phyloP scores from a whole-genome alignment of 2,888 invertebrate genomes.

The Tenthredo livida region DNA sequence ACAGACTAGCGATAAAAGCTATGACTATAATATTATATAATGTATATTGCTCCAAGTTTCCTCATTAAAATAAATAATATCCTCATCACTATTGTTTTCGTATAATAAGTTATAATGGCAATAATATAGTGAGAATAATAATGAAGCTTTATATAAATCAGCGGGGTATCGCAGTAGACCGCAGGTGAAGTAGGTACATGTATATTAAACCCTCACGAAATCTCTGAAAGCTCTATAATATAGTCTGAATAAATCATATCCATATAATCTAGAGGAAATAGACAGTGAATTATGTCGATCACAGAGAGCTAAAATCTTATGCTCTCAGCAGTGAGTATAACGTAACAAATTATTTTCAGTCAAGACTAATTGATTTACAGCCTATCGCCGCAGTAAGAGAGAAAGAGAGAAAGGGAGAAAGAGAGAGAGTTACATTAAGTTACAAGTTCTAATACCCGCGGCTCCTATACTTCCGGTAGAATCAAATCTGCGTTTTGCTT shows the following conservation, averaged over 20 bases:
- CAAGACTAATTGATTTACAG: background rate
- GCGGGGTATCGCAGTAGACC: background rate
- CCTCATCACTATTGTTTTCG: background rate
- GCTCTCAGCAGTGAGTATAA: background rate
- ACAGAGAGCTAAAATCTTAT: background rate
- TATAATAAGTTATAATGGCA: background rate
- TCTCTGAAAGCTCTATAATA: background rate
- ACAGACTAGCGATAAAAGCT: background rate
- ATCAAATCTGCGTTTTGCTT: background rate
- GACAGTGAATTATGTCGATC: background rate
- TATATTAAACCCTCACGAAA: background rate
- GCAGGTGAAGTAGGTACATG: background rate
- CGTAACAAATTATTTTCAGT: conserved; percentile 4
- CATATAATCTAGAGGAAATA: background rate
- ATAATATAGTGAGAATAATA: conserved; percentile 3
- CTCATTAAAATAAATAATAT: conserved; percentile 26
- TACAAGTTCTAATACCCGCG: conserved; percentile 10
- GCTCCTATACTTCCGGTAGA: background rate
- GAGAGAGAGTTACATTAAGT: background rate
- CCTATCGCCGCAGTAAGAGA: background rate
- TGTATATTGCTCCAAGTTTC: conserved; percentile 6
- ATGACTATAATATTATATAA: background rate
- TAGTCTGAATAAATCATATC: conserved; percentile 3
- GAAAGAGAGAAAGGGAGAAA: background rate
- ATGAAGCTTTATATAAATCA: background rate